These are phyloP conservation scores for Sipha maydis DNA, from an alignment of 2,888 invertebrate genomes.

Conservation along the genomic window DNA sequence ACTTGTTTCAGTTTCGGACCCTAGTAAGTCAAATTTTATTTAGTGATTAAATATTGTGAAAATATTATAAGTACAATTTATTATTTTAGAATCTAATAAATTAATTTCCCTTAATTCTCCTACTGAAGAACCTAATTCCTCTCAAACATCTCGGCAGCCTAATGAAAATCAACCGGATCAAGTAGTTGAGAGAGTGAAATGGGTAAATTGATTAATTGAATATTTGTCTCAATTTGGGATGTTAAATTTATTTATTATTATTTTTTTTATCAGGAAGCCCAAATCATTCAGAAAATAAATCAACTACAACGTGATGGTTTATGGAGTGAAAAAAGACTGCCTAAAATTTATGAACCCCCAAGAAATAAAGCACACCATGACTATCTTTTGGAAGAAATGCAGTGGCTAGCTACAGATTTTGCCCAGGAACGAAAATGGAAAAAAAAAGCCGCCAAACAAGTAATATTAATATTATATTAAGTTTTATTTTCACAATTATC, in stretches of 20 bases:
- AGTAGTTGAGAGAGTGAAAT: constrained; percentile 86
- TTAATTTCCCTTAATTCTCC: constrained; percentile 20
- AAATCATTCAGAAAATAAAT: constrained; percentile 90
- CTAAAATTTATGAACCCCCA: constrained; percentile 90
- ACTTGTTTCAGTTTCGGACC: constrained; percentile 52
- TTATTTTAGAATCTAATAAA: constrained; percentile 62
- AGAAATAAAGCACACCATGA: constrained; percentile 97
- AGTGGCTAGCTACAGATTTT: constrained; percentile 97
- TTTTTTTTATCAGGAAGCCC: constrained; percentile 78
- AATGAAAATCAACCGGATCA: constrained; percentile 70
- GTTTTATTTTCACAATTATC: no score
- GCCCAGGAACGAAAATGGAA: constrained; percentile 98
- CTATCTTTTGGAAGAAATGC: constrained; percentile 97
- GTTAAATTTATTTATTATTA: background rate
- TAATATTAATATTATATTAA: no score
- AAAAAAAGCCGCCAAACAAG: constrained; percentile 91
- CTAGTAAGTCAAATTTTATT: constrained; percentile 13
- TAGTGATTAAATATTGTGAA: background rate
- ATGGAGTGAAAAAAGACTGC: constrained; percentile 92
- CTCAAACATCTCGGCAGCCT: constrained; percentile 39
- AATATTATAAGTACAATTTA: background rate
- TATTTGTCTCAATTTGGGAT: background rate
- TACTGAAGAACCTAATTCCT: constrained; percentile 55
- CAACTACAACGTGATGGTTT: constrained; percentile 93
- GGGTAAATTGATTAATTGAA: constrained; percentile 69